phyloP scores from a whole-genome alignment of 2,113 vertebrate genomes.

The Dermatemys mawii region DNA sequence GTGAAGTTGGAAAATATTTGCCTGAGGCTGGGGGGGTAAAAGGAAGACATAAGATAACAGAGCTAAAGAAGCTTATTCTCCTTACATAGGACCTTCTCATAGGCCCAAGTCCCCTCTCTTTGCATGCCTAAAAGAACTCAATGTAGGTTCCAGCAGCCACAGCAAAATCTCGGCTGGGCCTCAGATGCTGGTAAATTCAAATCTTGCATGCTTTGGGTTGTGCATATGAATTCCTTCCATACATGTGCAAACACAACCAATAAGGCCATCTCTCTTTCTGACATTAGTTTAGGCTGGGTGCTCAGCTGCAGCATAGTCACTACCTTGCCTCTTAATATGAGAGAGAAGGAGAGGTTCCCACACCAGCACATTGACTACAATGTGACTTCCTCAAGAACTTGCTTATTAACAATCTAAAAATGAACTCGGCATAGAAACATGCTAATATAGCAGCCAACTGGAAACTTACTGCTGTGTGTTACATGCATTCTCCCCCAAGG shows the following conservation, averaged over 20 bases:
- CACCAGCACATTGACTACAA: conserved; percentile 29
- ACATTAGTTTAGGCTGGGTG: not conserved
- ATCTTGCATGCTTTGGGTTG: not conserved
- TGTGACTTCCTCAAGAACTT: conserved; percentile 56
- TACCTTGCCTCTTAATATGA: not conserved
- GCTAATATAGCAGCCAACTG: conserved; percentile 59
- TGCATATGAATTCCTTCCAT: not conserved
- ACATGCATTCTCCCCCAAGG: conserved; percentile 32
- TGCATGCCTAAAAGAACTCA: not conserved
- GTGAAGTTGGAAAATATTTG: not conserved
- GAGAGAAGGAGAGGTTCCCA: not conserved
- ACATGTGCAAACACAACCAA: not conserved
- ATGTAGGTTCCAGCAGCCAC: not conserved
- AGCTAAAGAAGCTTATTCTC: not conserved
- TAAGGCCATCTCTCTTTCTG: not conserved
- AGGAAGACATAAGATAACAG: not conserved
- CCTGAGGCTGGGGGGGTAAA: not conserved
- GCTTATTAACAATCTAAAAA: conserved; percentile 40
- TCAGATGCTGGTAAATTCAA: not conserved
- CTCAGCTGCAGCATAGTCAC: not conserved
- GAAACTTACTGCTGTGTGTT: conserved; percentile 24
- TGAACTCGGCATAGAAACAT: not conserved
- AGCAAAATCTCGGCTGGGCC: not conserved
- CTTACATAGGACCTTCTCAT: not conserved
- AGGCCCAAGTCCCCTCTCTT: not conserved